These are phyloP conservation scores for Papilio helenus DNA, from an alignment of 1,140 invertebrate species.

Conservation along the genomic window DNA sequence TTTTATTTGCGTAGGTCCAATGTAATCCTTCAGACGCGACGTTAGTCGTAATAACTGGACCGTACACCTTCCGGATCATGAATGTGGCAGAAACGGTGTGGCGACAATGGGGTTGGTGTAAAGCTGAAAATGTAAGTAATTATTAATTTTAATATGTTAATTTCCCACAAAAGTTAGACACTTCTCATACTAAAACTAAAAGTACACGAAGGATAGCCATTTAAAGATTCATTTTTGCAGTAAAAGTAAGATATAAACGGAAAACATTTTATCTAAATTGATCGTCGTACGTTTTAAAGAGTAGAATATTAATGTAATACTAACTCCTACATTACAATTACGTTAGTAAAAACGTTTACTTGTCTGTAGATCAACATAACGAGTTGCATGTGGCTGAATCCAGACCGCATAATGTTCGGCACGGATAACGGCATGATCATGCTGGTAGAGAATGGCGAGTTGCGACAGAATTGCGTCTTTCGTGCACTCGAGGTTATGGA, in stretches of 20 bases:
- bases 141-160: conserved; percentile 22
- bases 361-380: conserved; percentile 80
- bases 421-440: conserved; percentile 89
- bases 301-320: not conserved
- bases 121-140: conserved; percentile 88
- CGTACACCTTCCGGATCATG: conserved; percentile 89
- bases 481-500: conserved; percentile 80
- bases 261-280: not conserved
- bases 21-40: conserved; percentile 90
- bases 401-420: conserved; percentile 90
- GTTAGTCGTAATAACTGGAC: conserved; percentile 89
- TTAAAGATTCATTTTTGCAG: too few species aligned
- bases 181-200: too few species aligned
- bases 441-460: conserved; percentile 91
- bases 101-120: conserved; percentile 92
- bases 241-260: not conserved
- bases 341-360: conserved; percentile 34
- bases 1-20: conserved; percentile 66
- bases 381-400: conserved; percentile 88
- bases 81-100: conserved; percentile 91
- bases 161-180: not conserved
- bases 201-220: too few species aligned
- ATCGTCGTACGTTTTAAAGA: not conserved
- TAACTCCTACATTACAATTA: not conserved
- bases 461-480: conserved; percentile 85